Base-by-base conservation (phyloP, 2,888 invertebrate genomes). In the Drosophila neotestacea region DNA sequence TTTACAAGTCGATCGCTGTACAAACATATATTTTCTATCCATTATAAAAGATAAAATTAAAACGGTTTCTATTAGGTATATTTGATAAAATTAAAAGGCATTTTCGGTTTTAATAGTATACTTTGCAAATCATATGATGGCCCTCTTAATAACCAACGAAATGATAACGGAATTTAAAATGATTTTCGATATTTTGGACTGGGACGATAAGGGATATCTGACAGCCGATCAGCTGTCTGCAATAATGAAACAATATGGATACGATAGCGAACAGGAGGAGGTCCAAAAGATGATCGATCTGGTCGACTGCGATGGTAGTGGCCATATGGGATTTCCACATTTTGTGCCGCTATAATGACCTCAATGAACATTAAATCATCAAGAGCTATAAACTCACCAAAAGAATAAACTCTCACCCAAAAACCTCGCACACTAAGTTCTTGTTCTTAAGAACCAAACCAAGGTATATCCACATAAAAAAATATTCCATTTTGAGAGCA, bases 111-210 rank as follows among this genome's bases (percentile, higher is more conserved):
- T 32, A 5, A 10, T 10, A 6, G 7, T 48, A n/a, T 10, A 32
- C 6, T 48, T 48, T 42, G 7, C 11, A 16, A 38, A 34, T 50
- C 41, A 38, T 22, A 38, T 16, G 4, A 60, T 60, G 32, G 30
- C 41, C 2, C 10, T 7, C 6, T 22, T 39, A 13, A 16, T 44
- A 42, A 4, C 42, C 1, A 2, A 48, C 5, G 41, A 44, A 11
- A 6, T 13, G 16, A 11, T 62, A 7, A 30, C 3, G 2, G 38
- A 62, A 30, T 44, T 13, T 9, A 44, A 38, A 46, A 13, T 62
- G 30, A 46, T 65, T 16, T 62, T 65, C 22, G 32, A 62, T 32
- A 51, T 41, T 9, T 41, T 61, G 62, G 34, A 63, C 34, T 41
- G 13, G 38, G 27, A n/a, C 27, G 16, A 9, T n/a, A 28, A n/a